phyloP scores from a whole-genome alignment of 2,888 invertebrate genomes.

The Sinhomidia bicolor region DNA sequence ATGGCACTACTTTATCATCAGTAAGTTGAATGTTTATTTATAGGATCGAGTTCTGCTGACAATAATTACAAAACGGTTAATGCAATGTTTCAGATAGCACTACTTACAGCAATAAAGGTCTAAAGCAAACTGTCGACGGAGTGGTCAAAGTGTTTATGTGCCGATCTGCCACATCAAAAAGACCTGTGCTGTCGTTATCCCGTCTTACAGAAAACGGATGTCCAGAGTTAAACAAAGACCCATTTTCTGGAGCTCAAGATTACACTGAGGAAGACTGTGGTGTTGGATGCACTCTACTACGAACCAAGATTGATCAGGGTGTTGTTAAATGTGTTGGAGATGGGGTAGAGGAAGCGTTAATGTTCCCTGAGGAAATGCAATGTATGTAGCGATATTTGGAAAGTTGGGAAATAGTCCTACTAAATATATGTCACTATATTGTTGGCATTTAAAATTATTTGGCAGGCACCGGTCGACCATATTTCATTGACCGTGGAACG shows the following conservation, averaged over 20 bases:
- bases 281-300: slow-evolving; percentile 58
- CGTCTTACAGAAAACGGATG: slow-evolving; percentile 68
- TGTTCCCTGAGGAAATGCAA: slow-evolving; percentile 71
- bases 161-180: slow-evolving; percentile 58
- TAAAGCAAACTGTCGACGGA: slow-evolving; percentile 68
- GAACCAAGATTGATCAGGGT: slow-evolving; percentile 67
- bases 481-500: slow-evolving; percentile 72
- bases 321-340: slow-evolving; percentile 69
- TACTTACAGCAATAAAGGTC: slow-evolving; percentile 53
- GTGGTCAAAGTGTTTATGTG: slow-evolving; percentile 66
- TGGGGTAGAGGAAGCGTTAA: slow-evolving; percentile 68
- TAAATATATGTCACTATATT: too few species aligned
- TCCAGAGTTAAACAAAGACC: slow-evolving; percentile 55
- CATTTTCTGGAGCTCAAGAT: slow-evolving; percentile 57
- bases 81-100: slow-evolving; percentile 62
- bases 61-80: not conserved
- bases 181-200: slow-evolving; percentile 61
- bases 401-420: too few species aligned
- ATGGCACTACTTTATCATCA: slow-evolving; percentile 74
- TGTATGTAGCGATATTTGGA: slow-evolving; percentile 64
- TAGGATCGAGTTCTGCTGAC: too few species aligned
- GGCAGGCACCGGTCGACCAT: slow-evolving; percentile 73
- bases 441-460: too few species aligned
- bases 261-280: slow-evolving; percentile 74
- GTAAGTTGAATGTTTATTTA: too few species aligned